Base-by-base conservation (phyloP, 2,113 vertebrate species). In the Pagrus major region DNA sequence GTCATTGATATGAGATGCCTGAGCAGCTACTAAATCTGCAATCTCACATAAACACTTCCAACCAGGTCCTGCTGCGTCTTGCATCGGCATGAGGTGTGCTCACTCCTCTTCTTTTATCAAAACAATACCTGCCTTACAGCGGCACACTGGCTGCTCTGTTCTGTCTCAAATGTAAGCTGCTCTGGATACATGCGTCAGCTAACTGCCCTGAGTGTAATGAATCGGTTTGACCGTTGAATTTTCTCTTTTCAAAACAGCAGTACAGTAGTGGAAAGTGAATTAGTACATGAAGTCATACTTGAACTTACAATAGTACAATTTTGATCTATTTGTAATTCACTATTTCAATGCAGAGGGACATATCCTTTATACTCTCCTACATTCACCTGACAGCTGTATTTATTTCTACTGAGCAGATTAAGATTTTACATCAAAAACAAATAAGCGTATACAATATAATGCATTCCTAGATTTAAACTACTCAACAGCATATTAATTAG, bases 11-110 rank as follows among this genome's bases (percentile, higher is more conserved):
- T 11, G 67, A 76, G 72, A 79, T 73, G 68, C 64, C 72, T 61
- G 51, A 81, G 58, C 80, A 75, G 64, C 55, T 33, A 31, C 59
- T 49, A 42, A 78, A 70, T 61, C 58, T 67, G 59, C 63, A 58
- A 5, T 33, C 31, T 75, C 52, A 69, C 44, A 72, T 27, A 58
- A 35, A 51, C 25, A 10, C 49, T 49, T 42, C 16, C 37, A 73
- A 54, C 3, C 73, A 20, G 41, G 35, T 88, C 86, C 60, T 89
- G 91, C 86, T 66, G 65, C 0, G 72, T 90, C 91, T 89, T 91
- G 89, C 58, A 83, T 77, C 15, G 6, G 74, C 42, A 84, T 70
- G 78, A 87, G 70, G 47, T 77, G 20, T 44, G 83, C 56, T 71
- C 66, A 61, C 33, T 54, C 33, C 58, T 73, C 20, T n/a, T 79